Base-by-base conservation (phyloP, 1,140 invertebrate species). In the Aphidius ervi region DNA sequence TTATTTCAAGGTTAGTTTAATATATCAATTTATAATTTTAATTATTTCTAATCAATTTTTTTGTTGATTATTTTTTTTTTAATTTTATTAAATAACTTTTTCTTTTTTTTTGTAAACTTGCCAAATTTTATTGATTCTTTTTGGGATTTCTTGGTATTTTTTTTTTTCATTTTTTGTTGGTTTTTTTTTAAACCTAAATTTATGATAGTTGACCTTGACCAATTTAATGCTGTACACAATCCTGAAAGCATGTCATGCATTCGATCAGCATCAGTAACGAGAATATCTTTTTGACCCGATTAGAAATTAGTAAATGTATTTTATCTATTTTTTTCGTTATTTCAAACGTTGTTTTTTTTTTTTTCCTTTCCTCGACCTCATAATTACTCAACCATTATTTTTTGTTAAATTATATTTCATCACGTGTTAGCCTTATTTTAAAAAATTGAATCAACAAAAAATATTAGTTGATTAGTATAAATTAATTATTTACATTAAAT, bases 1-100 rank as follows among this genome's bases (percentile, higher is more conserved):
- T 69, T 99, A 99, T 84, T 99, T 99, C 83, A 99, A 99, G 90
- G 95, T 56, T 47, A 50, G 37, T 58, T 56, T 54, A n/a, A 47
- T 41, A 58, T 58, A 53, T 39, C 4, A 42, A 16, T 8, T 41
- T 47, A 41, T 49, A 1, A 23, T 48, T 48, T 47, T 41, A 42
- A 42, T 16, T 10, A 41, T 54, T 54, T 0, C 37, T 10, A 3
- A 9, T 9, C 46, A 20, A 41, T 9, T 48, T 46, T 31, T 1
- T 16, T 16, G 23, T 31, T 31, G 1, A 0, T 31, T 31, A 3
- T 31, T 31, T 31, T 31, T 31, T 31, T 3, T 31, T 31, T 1
- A 31, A 31, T 31, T 31, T 31, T 1, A 48, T 48, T n/a, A 3
- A 48, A 9, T n/a, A 48, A n/a, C 9, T 6, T 48, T 20, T 48